These are phyloP conservation scores for Stylophora pistillata DNA, from an alignment of 64 coral and sea anemone genomes.

Conservation along the genomic window DNA sequence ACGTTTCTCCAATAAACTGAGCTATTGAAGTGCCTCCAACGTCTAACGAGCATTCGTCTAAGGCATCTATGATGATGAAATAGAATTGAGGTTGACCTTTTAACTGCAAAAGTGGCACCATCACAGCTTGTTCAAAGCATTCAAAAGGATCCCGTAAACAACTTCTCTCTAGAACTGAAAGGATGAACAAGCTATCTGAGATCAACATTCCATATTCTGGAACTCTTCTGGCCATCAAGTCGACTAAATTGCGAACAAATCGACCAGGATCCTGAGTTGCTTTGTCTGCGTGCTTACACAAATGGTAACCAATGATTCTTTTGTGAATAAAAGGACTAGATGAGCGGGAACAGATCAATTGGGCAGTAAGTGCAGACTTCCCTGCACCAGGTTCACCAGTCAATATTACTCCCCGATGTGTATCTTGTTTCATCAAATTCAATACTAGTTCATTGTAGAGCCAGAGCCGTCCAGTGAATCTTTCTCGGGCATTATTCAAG, in stretches of 20 bases:
- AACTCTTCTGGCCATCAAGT: constrained; percentile 61
- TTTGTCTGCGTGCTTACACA: constrained; percentile 57
- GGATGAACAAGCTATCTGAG: constrained; percentile 31
- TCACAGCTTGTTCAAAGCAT: constrained; percentile 62
- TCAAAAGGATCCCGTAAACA: constrained; percentile 48
- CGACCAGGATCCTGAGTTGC: constrained; percentile 45
- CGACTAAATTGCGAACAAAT: constrained; percentile 58
- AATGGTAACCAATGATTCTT: constrained; percentile 55
- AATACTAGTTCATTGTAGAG: constrained; percentile 55
- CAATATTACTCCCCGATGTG: background rate
- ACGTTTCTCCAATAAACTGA: constrained; percentile 27
- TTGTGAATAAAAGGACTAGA: constrained; percentile 58
- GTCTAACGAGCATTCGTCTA: constrained; percentile 58
- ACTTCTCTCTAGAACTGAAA: background rate
- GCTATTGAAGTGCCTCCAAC: constrained; percentile 15
- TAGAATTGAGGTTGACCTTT: background rate
- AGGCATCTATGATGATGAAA: constrained; percentile 64
- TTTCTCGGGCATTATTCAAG: constrained; percentile 11
- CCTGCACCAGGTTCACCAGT: constrained; percentile 56
- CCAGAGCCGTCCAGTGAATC: constrained; percentile 55
- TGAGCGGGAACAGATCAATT: constrained; percentile 63
- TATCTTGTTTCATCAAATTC: background rate
- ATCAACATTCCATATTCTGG: constrained; percentile 53
- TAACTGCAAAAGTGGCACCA: constrained; percentile 27
- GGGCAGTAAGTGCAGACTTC: constrained; percentile 59